These are phyloP conservation scores for Cynocephalus volans DNA, from an alignment of 2,113 vertebrate genomes.

Conservation along the genomic window DNA sequence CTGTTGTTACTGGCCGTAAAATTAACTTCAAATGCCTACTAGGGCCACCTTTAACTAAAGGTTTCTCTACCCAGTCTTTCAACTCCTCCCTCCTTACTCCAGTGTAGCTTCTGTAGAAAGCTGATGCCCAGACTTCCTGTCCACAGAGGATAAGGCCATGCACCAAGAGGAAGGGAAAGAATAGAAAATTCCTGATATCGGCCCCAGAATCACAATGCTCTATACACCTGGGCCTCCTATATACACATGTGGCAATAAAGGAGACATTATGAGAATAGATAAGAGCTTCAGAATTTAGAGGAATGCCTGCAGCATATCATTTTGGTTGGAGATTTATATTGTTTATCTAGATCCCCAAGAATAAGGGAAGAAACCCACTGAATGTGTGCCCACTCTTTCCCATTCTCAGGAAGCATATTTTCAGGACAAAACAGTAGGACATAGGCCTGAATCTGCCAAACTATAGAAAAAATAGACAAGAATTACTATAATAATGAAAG, in stretches of 20 bases:
- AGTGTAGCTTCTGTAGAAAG: not conserved
- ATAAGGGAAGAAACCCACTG: not conserved
- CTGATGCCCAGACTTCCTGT: not conserved
- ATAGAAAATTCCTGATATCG: not conserved
- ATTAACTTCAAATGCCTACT: not conserved
- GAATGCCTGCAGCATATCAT: not conserved
- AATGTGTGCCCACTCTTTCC: not conserved
- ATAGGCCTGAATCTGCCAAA: not conserved
- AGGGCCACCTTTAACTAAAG: not conserved
- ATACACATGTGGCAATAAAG: not conserved
- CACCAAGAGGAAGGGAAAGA: not conserved
- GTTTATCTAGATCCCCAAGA: not conserved
- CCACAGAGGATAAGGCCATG: not conserved
- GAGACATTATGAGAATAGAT: not conserved
- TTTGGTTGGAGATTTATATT: not conserved
- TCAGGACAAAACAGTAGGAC: not conserved
- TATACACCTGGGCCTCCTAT: not conserved
- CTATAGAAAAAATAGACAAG: not conserved
- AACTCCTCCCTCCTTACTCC: not conserved
- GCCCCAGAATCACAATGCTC: not conserved
- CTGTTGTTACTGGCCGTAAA: not conserved
- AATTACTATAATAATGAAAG: slow-evolving; percentile 15
- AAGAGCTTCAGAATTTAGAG: slow-evolving; percentile 16
- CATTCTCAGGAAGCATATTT: slow-evolving; percentile 30
- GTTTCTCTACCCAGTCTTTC: not conserved